phyloP scores from a whole-genome alignment of 53 echinoderm and acorn worm genomes.

The Crossaster papposus region DNA sequence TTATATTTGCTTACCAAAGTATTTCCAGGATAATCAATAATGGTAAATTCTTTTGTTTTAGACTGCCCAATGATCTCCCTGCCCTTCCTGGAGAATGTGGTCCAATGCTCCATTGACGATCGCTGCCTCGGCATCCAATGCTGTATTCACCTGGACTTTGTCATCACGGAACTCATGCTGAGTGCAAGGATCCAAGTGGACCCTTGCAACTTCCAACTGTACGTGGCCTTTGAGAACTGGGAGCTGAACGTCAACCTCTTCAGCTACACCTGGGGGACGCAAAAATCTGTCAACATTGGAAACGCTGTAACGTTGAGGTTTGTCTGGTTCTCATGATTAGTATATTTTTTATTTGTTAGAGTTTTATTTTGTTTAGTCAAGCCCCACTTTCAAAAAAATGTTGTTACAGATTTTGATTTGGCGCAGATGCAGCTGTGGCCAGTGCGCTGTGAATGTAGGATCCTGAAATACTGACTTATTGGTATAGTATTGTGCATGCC shows the following conservation, averaged over 20 bases:
- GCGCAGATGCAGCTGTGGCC: no score
- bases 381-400: no score
- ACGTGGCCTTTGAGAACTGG: conserved; percentile 49
- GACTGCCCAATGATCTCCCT: conserved; percentile 53
- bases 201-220: conserved; percentile 58
- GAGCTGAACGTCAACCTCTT: conserved; percentile 41
- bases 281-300: conserved; percentile 8
- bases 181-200: conserved; percentile 47
- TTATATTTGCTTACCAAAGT: no score
- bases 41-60: not conserved
- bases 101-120: conserved; percentile 54
- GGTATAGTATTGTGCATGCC: no score
- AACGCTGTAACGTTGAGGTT: conserved; percentile 35
- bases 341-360: not conserved
- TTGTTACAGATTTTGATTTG: no score
- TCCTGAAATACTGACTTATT: no score
- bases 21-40: not conserved
- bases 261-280: conserved; percentile 50
- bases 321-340: not conserved
- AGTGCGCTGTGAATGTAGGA: no score
- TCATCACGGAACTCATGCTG: conserved; percentile 20
- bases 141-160: conserved; percentile 54
- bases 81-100: conserved; percentile 32
- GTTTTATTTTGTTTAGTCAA: no score
- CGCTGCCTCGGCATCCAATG: conserved; percentile 54